Evolutionary conservation across 2,888 invertebrate species (phyloP), one percentile per base, ranked within the genome.

Genomic region (Tetrapedia diversipes): DNA sequence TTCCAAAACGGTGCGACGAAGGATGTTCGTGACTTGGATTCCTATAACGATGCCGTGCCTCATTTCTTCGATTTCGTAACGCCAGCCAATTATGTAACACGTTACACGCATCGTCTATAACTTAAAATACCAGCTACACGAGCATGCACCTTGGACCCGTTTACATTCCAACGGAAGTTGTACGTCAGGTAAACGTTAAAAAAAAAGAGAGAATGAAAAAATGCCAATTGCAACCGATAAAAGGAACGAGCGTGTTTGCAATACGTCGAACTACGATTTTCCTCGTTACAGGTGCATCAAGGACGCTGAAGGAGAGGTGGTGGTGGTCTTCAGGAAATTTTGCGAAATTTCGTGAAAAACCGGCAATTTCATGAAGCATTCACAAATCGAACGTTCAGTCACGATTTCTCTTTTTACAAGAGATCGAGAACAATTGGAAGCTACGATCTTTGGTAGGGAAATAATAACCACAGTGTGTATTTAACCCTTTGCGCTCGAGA

Each of bases 61-160:
- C 57, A 64, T 70, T 76, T 76, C 79, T 64, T 69, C 39, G 56
- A 56, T 69, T 76, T 76, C 60, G 79, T 77, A 76, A 79, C 69
- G 10, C n/a, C 19, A 37, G 37, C 41, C 41, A 32, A 27, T 80
- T 80, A 54, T 34, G 63, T 56, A 80, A 79, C 43, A 4, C 37
- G 49, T 79, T 80, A 76, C 79, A 43, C 37, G 14, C 56, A 4
- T 59, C 37, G 11, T 61, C 14, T 43, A 14, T 37, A 16, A 16
- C 7, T 22, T 29, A 10, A 19, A 45, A 22, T n/a, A n/a, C n/a
- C n/a, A n/a, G n/a, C n/a, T n/a, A n/a, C n/a, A n/a, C n/a, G n/a
- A n/a, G n/a, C n/a, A n/a, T n/a, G n/a, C n/a, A n/a, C n/a, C n/a
- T n/a, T n/a, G n/a, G n/a, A n/a, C n/a, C n/a, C 27, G 34, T 4